These are phyloP conservation scores for Trichomycterus rosablanca DNA, from an alignment of 2,113 vertebrate species.

Conservation along the genomic window DNA sequence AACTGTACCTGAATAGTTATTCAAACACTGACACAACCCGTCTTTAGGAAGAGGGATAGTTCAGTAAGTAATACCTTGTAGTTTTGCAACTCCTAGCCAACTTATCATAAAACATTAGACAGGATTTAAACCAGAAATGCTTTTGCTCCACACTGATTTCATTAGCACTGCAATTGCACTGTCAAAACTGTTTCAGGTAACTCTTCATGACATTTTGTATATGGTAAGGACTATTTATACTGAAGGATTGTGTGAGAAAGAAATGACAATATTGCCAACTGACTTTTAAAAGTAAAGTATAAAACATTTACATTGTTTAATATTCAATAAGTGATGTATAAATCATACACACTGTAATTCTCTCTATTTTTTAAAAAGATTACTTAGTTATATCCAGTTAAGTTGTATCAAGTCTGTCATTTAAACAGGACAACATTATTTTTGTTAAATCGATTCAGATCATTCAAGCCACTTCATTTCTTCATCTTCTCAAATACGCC, in stretches of 20 bases:
- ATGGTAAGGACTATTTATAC: no score
- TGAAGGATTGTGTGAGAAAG: no score
- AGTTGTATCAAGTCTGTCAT: no score
- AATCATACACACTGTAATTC: no score
- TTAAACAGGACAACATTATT: background rate
- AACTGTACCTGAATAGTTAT: no score
- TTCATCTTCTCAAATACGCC: constrained; percentile 37
- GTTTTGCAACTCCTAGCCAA: background rate
- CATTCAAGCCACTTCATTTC: constrained; percentile 16
- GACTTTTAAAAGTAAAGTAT: background rate
- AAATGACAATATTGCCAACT: background rate
- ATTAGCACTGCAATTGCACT: background rate
- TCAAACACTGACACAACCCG: no score
- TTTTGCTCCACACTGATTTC: background rate
- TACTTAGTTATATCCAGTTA: no score
- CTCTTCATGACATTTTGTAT: no score
- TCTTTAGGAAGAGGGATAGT: no score
- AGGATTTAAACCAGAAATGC: background rate
- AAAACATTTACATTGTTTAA: background rate
- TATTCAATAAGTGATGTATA: background rate
- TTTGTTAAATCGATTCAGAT: constrained; percentile 1
- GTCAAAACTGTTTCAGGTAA: background rate
- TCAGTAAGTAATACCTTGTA: no score
- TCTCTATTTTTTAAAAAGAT: background rate
- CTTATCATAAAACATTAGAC: background rate